phyloP scores from a whole-genome alignment of 2,888 invertebrate species.

The Caenorhabditis sp. region DNA sequence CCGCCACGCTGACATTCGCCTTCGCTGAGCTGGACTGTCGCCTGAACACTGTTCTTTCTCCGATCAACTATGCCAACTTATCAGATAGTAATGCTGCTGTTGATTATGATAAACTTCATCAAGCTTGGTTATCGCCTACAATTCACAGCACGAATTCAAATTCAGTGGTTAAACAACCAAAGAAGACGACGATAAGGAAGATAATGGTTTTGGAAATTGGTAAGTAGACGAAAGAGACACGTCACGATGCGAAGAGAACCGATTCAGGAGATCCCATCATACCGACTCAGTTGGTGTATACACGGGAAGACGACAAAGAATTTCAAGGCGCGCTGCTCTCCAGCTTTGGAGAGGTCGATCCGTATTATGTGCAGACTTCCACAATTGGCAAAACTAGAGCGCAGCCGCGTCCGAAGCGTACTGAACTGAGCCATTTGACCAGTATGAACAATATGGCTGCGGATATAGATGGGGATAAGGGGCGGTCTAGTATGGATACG shows the following conservation, averaged over 20 bases:
- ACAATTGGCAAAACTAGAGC: slow-evolving; percentile 38
- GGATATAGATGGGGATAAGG: slow-evolving; percentile 29
- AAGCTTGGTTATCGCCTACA: slow-evolving; percentile 55
- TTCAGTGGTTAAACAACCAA: slow-evolving; percentile 10
- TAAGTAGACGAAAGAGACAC: slow-evolving; percentile 8
- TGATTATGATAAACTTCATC: slow-evolving; percentile 66
- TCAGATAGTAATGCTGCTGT: slow-evolving; percentile 26
- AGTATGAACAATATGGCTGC: slow-evolving; percentile 33
- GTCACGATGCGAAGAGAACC: neutral
- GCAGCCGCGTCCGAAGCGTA: slow-evolving; percentile 48
- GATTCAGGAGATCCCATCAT: slow-evolving; percentile 25
- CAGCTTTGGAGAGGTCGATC: slow-evolving; percentile 62
- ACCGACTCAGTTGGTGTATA: slow-evolving; percentile 18
- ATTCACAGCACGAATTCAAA: neutral
- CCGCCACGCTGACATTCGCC: slow-evolving; percentile 26
- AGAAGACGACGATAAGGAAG: neutral
- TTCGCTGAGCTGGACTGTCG: slow-evolving; percentile 22
- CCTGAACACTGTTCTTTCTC: slow-evolving; percentile 11
- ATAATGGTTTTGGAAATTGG: slow-evolving; percentile 23
- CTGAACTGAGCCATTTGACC: slow-evolving; percentile 29
- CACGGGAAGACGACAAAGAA: slow-evolving; percentile 40
- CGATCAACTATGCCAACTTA: slow-evolving; percentile 27
- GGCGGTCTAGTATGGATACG: slow-evolving; percentile 7
- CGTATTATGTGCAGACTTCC: slow-evolving; percentile 26
- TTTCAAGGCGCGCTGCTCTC: slow-evolving; percentile 44